A percentile compares a stretch with the other conserved stretches of the same genome.
phyloP scores from a whole-genome alignment of 2,797 vertebrate species.

The Borostomias antarcticus region DNA sequence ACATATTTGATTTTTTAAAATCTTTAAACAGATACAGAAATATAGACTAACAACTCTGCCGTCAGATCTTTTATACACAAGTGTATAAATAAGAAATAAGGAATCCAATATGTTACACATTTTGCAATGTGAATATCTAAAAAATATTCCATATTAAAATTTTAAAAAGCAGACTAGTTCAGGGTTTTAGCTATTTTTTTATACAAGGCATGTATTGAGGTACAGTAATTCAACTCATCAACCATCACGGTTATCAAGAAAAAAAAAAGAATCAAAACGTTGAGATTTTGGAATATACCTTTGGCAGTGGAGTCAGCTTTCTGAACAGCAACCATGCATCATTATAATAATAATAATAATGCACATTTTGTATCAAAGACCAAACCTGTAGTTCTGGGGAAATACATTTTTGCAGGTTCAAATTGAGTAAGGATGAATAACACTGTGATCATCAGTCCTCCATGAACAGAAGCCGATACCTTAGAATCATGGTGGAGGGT shows the following conservation, averaged over 20 bases:
- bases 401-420: neutral
- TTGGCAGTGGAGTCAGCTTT: slow-evolving; percentile 33
- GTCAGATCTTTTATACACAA: too few species aligned
- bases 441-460: neutral
- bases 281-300: slow-evolving; percentile 16
- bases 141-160: too few species aligned
- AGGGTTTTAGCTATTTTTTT: too few species aligned
- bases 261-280: too few species aligned
- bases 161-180: too few species aligned
- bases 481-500: neutral
- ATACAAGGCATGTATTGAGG: slow-evolving; percentile 27
- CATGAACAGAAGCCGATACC: neutral
- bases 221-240: slow-evolving; percentile 3
- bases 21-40: too few species aligned
- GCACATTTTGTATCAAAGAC: neutral
- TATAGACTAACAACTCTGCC: too few species aligned
- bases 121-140: too few species aligned
- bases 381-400: too few species aligned
- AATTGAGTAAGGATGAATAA: neutral
- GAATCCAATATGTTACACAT: too few species aligned
- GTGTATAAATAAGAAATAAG: too few species aligned
- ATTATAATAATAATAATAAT: slow-evolving; percentile 34
- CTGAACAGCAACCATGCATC: too few species aligned
- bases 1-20: neutral
- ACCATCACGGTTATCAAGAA: slow-evolving; percentile 8